phyloP scores from a whole-genome alignment of 2,113 vertebrate species.

The human region DNA sequence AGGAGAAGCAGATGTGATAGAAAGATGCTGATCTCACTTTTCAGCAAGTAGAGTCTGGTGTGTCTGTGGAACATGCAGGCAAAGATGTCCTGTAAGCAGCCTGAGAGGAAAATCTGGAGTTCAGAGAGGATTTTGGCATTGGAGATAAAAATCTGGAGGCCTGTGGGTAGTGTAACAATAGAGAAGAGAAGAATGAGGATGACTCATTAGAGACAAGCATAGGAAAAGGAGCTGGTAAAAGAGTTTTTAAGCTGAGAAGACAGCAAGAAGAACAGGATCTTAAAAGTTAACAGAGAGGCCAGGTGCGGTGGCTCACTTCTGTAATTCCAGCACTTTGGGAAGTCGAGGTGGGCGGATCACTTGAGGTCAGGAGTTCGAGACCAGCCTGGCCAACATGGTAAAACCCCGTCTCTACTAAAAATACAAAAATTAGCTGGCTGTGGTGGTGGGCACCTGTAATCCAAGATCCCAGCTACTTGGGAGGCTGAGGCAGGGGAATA shows the following conservation, averaged over 20 bases:
- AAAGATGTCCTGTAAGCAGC: neutral
- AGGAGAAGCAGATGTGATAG: neutral
- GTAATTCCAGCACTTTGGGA: neutral
- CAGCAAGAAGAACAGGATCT: neutral
- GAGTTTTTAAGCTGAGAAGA: conserved; percentile 4
- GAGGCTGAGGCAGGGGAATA: too few species aligned
- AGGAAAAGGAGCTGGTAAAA: neutral
- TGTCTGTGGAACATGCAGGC: neutral
- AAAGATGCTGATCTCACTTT: neutral
- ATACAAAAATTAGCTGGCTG: too few species aligned
- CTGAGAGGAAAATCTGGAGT: neutral
- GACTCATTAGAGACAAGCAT: neutral
- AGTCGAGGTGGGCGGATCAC: rapidly evolving
- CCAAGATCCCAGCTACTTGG: too few species aligned
- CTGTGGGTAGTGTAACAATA: neutral
- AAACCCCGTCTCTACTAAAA: too few species aligned
- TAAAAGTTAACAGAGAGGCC: neutral
- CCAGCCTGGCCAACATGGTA: too few species aligned
- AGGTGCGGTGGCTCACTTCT: neutral
- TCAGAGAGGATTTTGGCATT: neutral
- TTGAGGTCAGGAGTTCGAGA: neutral
- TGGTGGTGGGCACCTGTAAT: too few species aligned
- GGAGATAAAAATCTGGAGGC: neutral
- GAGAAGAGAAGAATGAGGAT: neutral
- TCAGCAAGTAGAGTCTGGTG: neutral